Conservation (phyloP, 2,888 invertebrate species). For the Myathropa florea region DNA sequence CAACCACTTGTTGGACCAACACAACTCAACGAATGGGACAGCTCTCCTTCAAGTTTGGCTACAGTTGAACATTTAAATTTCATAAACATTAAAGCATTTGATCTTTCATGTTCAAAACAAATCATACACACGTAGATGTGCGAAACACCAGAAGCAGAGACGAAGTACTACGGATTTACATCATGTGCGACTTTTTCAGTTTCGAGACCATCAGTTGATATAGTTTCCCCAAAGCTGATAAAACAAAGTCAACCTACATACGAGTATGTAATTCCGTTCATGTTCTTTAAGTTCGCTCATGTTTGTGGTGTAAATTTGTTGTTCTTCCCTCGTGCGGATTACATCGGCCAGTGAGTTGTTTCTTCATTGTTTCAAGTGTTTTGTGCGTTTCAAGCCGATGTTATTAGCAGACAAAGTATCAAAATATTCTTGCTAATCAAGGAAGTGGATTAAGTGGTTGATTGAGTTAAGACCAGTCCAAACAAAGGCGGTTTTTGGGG, state of each 20-base stretch:
- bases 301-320: background rate
- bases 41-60: background rate
- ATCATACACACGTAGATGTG: background rate
- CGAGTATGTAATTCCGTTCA: conserved; percentile 1
- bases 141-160: conserved; percentile 10
- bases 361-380: background rate
- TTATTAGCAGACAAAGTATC: too few relatives aligned
- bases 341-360: background rate
- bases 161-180: conserved; percentile 20
- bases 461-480: too few relatives aligned
- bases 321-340: conserved; percentile 2
- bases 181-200: conserved; percentile 21
- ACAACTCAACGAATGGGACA: background rate
- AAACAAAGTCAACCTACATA: conserved; percentile 25
- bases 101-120: conserved; percentile 10
- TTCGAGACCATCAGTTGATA: conserved; percentile 35
- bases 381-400: background rate
- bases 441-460: too few relatives aligned
- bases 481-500: too few relatives aligned
- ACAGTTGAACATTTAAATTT: background rate
- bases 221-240: conserved; percentile 35
- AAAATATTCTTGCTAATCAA: too few relatives aligned
- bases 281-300: conserved; percentile 1
- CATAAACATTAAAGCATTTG: background rate
- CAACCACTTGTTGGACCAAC: background rate